These are phyloP conservation scores for Melanotus villosus DNA, from an alignment of 2,888 invertebrate genomes.

Conservation along the genomic window DNA sequence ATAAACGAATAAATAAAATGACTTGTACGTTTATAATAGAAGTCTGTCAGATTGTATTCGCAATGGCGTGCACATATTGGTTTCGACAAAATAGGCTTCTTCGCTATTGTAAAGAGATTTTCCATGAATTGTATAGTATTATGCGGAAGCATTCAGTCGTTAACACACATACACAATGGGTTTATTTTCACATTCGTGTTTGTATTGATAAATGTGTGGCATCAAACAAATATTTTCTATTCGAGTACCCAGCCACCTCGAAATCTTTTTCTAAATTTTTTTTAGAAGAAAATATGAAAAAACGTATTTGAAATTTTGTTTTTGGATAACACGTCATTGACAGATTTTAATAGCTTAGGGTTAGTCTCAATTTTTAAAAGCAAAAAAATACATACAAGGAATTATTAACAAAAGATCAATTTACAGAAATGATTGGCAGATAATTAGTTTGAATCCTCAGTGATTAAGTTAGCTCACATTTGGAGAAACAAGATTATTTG, in stretches of 20 bases:
- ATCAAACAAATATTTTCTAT: conserved; percentile 38
- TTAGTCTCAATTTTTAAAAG: too few species aligned
- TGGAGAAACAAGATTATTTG: too few species aligned
- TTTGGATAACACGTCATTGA: too few species aligned
- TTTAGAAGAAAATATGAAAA: too few species aligned
- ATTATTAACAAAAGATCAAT: too few species aligned
- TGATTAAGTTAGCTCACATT: too few species aligned
- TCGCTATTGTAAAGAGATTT: conserved; percentile 43
- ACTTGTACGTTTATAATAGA: not conserved
- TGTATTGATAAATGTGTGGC: conserved; percentile 40
- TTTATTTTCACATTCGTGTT: conserved; percentile 63
- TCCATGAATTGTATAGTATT: conserved; percentile 54
- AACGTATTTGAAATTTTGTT: too few species aligned
- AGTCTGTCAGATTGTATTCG: conserved; percentile 27
- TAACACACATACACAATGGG: conserved; percentile 63
- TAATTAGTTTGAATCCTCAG: too few species aligned
- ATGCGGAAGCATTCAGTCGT: conserved; percentile 62
- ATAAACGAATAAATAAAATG: not conserved
- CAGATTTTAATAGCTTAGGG: too few species aligned
- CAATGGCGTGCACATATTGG: conserved; percentile 41
- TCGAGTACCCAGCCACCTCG: conserved; percentile 27
- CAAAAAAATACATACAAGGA: too few species aligned
- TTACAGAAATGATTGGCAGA: too few species aligned
- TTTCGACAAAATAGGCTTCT: conserved; percentile 34
- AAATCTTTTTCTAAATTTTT: too few species aligned